Evolutionary conservation across 35 echinoderm and acorn worm genomes (phyloP), one percentile per base, ranked within the genome.

Genomic region (Amphiura filiformis): DNA sequence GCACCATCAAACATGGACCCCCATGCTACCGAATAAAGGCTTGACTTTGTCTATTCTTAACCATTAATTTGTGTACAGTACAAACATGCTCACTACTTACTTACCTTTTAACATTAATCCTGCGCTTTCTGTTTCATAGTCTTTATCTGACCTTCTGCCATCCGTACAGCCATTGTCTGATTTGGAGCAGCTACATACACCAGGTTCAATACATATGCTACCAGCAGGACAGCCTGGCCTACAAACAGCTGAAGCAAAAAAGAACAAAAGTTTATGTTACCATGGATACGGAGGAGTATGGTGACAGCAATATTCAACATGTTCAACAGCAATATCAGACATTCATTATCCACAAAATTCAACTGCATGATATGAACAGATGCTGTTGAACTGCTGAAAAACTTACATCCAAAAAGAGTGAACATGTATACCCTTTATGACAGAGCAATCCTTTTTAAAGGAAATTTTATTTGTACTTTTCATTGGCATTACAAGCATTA

Each of bases 131-230:
- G 22, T 70, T 0, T 34, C 49, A n/a, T n/a, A n/a, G 32, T 61
- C 13, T 37, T 56, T 85, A 61, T 56, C 23, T 14, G 77, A 79
- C 11, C 40, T 31, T 39, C 81, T 49, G 31, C 40, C 31, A 44
- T 39, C 56, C 13, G 7, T 13, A 13, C 26, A 5, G 7, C 65
- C 56, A 20, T 85, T 56, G 14, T 23, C 31, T 56, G 65, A 85
- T 61, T 85, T 85, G 26, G 35, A 13, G 36, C 94, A 96, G 52
- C 85, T 78, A 82, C 94, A 96, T 12, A 92, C 80, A 4, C 94
- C 94, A 7, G 94, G 94, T 31, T 81, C 87, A 30, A 82, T 40
- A 40, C 94, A 96, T 39, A 88, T 82, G 34, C 94, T 96, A 17
- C 94, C 94, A 26, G 57, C 56, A 20, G 28, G 41, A 78, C 94